These are phyloP conservation scores for Carposina sasakii DNA, from an alignment of 1,140 invertebrate genomes.

Conservation along the genomic window DNA sequence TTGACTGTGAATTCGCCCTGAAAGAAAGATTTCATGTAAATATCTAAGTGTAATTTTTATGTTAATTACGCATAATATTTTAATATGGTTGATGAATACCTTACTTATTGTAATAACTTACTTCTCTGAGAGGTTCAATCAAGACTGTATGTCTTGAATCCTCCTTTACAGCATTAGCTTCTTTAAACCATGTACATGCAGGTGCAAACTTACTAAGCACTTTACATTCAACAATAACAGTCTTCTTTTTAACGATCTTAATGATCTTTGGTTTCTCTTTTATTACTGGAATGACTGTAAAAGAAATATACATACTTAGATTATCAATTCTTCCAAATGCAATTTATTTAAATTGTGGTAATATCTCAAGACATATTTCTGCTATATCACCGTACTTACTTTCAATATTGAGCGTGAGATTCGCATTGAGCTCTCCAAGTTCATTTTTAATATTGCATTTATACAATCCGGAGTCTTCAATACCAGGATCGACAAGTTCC, in stretches of 20 bases:
- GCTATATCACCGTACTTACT: constrained; percentile 77
- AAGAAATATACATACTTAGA: constrained; percentile 24
- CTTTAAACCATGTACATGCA: constrained; percentile 92
- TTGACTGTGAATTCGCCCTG: constrained; percentile 90
- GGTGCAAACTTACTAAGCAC: constrained; percentile 92
- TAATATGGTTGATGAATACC: constrained; percentile 1
- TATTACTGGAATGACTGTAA: constrained; percentile 92
- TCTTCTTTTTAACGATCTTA: constrained; percentile 91
- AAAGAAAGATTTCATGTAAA: constrained; percentile 38
- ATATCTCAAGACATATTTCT: not conserved
- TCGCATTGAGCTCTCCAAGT: constrained; percentile 96
- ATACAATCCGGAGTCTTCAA: constrained; percentile 97
- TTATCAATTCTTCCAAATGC: not conserved
- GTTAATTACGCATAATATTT: too few species aligned
- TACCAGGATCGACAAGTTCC: constrained; percentile 92
- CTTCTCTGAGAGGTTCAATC: constrained; percentile 85
- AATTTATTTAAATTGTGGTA: not conserved
- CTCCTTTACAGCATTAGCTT: constrained; percentile 83
- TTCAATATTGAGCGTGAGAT: constrained; percentile 97
- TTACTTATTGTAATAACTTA: constrained; percentile 41
- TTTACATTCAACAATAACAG: constrained; percentile 91
- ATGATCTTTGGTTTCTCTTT: constrained; percentile 93
- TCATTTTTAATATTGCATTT: constrained; percentile 98
- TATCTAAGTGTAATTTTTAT: too few species aligned
- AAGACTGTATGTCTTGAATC: constrained; percentile 82